phyloP scores from a whole-genome alignment of 2,888 invertebrate genomes.

The Troilus luridus region DNA sequence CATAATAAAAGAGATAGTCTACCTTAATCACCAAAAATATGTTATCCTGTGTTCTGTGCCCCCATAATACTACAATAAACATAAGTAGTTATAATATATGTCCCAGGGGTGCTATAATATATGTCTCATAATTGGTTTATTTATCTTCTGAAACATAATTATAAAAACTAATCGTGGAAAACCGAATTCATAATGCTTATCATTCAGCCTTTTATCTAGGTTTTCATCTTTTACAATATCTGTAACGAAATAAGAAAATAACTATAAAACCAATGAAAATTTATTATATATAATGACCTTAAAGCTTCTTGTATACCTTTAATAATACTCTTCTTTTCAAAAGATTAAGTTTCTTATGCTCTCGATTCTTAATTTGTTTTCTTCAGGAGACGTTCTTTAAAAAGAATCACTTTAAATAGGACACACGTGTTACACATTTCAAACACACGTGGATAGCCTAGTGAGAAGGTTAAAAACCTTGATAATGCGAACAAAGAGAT shows the following conservation, averaged over 20 bases:
- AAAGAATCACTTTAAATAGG: slow-evolving; percentile 71
- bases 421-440: background rate
- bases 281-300: background rate
- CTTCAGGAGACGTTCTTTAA: slow-evolving; percentile 81
- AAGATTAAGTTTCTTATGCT: slow-evolving; percentile 78
- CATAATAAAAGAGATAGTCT: too few relatives aligned
- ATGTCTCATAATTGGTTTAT: too few relatives aligned
- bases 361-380: slow-evolving; percentile 83
- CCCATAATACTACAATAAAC: too few relatives aligned
- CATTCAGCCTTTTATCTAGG: slow-evolving; percentile 20
- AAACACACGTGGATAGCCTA: background rate
- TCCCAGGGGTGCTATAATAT: too few relatives aligned
- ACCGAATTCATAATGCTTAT: background rate
- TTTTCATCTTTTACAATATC: slow-evolving; percentile 67
- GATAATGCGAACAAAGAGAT: too few relatives aligned
- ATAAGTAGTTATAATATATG: too few relatives aligned
- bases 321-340: slow-evolving; percentile 71
- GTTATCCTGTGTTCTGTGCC: too few relatives aligned
- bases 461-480: too few relatives aligned
- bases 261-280: background rate
- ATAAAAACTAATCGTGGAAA: too few relatives aligned
- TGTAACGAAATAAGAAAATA: slow-evolving; percentile 25
- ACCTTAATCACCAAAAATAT: too few relatives aligned
- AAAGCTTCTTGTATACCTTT: slow-evolving; percentile 35
- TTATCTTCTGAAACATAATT: too few relatives aligned